Base-by-base conservation (phyloP, 2,888 invertebrate genomes). In the Eupithecia pulchellata region DNA sequence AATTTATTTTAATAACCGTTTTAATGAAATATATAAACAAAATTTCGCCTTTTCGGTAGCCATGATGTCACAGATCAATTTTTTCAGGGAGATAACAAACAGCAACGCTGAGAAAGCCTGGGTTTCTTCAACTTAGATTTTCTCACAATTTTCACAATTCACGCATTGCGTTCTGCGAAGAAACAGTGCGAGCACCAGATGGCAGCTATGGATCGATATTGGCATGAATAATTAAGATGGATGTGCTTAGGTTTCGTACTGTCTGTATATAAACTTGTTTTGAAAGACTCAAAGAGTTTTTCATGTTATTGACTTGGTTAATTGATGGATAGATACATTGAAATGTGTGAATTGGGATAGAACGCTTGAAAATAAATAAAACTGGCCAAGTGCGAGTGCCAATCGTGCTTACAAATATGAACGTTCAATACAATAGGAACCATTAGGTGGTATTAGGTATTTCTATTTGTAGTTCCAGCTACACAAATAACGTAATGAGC, bases 141-240 rank as follows among this genome's bases (percentile, higher is more conserved):
- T 20, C 20, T 47, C 20, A 61, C 34, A 61, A 60, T 66, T 68
- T 60, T 63, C 63, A 52, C 36, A 58, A 39, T 67, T 9, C 34
- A 47, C 61, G 69, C 58, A 68, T 9, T 60, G 29, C 30, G 34
- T 73, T 74, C 74, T 47, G 76, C 68, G 74, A 78, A 76, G 81
- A 79, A 78, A 81, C 78, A 77, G 69, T 78, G 78, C 78, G 78
- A 79, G 82, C 75, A 79, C 77, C 84, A 85, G 86, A 84, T 86
- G 87, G 81, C 83, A 81, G 78, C 73, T 77, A 77, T 78, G 78
- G 86, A 88, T 91, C 90, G 85, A 90, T 91, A 90, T 78, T 72
- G 80, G 82, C 83, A 87, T 91, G 90, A 91, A 91, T 91, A 90
- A 91, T 91, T 89, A 89, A 90, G 85, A 89, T 81, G 82, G 80